Evolutionary conservation across 2,888 invertebrate genomes (phyloP).

Genomic region (Trichopria drosophilae): DNA sequence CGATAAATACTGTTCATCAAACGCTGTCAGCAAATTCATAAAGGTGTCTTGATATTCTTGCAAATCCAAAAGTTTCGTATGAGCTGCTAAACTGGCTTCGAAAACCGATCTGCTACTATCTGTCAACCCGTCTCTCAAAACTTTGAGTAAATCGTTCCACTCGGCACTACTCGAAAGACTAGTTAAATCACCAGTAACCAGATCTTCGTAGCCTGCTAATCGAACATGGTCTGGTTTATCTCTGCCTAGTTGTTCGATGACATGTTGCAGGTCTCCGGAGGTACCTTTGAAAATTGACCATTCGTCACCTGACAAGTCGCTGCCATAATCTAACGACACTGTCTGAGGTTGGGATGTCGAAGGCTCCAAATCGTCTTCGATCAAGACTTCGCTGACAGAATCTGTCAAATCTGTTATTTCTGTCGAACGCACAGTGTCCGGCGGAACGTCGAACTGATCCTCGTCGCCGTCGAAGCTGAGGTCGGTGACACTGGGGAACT

Average conservation of each 20-base stretch:
- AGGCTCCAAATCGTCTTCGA: conserved; percentile 32
- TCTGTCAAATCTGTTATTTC: conserved; percentile 45
- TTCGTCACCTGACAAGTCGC: conserved; percentile 50
- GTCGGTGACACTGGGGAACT: conserved; percentile 45
- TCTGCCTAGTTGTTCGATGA: conserved; percentile 46
- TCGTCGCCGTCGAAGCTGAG: conserved; percentile 38
- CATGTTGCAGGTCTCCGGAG: conserved; percentile 34
- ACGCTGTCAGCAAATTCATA: conserved; percentile 46
- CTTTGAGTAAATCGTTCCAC: conserved; percentile 46
- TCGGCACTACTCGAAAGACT: conserved; percentile 34
- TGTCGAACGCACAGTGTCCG: conserved; percentile 43
- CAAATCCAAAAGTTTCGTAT: conserved; percentile 43
- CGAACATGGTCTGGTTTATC: conserved; percentile 54
- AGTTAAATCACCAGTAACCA: conserved; percentile 48
- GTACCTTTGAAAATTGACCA: conserved; percentile 43
- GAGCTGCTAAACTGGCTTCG: conserved; percentile 50
- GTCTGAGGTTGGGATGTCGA: conserved; percentile 41
- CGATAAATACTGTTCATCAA: conserved; percentile 46
- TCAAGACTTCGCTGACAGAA: conserved; percentile 39
- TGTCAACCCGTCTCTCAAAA: conserved; percentile 47
- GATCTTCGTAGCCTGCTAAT: conserved; percentile 51
- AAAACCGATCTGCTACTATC: conserved; percentile 52
- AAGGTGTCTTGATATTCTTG: conserved; percentile 43
- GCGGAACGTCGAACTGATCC: conserved; percentile 39
- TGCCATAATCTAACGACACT: conserved; percentile 44